Evolutionary conservation across 2,797 vertebrate species (phyloP), one percentile per base, ranked within the genome.

Genomic region (Hephaestus fuliginosus): DNA sequence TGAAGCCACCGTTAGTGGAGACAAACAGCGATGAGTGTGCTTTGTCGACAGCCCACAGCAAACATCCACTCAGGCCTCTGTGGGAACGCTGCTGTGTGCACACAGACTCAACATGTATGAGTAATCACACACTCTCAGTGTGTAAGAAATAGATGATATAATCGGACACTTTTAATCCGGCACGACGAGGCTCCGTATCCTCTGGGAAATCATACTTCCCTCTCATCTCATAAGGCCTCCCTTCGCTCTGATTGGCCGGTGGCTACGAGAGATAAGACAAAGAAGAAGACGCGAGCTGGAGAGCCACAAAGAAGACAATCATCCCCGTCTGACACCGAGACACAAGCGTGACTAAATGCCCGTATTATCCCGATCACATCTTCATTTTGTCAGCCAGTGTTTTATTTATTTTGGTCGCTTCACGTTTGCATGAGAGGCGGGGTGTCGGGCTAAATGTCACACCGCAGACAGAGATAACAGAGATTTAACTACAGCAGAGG

Each of bases 341-440:
- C 70, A 57, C 30, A 8, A 55, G 69, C 66, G 18, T 70, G 68
- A 84, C 80, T 80, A 83, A 86, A 81, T 63, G 64, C 43, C 67
- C 43, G 65, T 63, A 17, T 85, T 65, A 75, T 82, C 62, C 81
- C 74, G 73, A 86, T 89, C 75, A 78, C 7, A 81, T 85, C 75
- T 73, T 61, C 63, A 33, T 33, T 70, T 76, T 64, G 30, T 86
- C 88, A 80, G 73, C 51, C 1, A 30, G 43, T 0, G 72, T 36
- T 14, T 61, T 57, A 79, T 80, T 75, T 76, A 91, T 88, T 85
- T 73, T 71, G 81, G 81, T 78, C 81, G 12, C 80, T 76, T 78
- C 41, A n/a, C 12, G 88, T 87, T 90, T 88, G 74, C 67, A 67
- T 63, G 74, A 49, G 39, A 3, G 43, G 43, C 44, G 66, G 77